Conservation (phyloP, 2,113 vertebrate species). For the Brachyhypopomus occidentalis region DNA sequence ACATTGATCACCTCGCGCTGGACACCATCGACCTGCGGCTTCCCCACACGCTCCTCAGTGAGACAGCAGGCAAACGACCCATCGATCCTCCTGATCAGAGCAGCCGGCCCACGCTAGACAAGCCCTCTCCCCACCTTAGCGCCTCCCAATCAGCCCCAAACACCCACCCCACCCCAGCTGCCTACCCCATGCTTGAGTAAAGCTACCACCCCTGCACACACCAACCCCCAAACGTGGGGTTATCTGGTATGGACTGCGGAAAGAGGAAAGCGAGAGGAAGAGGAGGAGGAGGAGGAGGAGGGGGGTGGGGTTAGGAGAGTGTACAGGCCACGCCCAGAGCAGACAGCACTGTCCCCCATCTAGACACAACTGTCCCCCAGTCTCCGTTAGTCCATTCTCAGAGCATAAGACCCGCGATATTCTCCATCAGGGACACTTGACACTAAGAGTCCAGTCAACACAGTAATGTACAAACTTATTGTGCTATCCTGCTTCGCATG, state of each 20-base stretch:
- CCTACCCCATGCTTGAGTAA: conserved; percentile 54
- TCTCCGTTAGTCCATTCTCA: conserved; percentile 34
- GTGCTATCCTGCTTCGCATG: too few relatives aligned
- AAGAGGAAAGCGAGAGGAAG: conserved; percentile 46
- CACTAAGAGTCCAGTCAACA: too few relatives aligned
- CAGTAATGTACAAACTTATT: too few relatives aligned
- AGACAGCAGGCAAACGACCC: conserved; percentile 62
- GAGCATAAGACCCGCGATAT: conserved; percentile 6
- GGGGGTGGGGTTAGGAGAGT: neutral
- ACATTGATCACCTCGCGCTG: conserved; percentile 52
- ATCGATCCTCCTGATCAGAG: conserved; percentile 65
- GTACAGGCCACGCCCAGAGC: conserved; percentile 40
- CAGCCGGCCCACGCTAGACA: conserved; percentile 15
- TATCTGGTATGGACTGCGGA: conserved; percentile 46
- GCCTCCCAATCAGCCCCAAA: neutral
- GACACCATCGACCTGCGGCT: conserved; percentile 49
- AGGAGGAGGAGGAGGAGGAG: conserved; percentile 5
- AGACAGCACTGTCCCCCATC: conserved; percentile 15
- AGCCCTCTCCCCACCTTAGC: conserved; percentile 1
- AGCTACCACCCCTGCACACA: conserved; percentile 49
- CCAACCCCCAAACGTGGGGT: conserved; percentile 57
- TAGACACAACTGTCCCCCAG: neutral
- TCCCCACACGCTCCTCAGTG: conserved; percentile 28
- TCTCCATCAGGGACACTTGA: neutral
- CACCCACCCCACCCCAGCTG: conserved; percentile 32